Evolutionary conservation across 2,113 vertebrate genomes (phyloP).

Genomic region (Danio rerio): GRCz12tu NC_133194.1:8279501-8280000

Average conservation of each 20-base stretch:
- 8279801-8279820: background rate
- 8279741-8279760: background rate
- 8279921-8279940: slow-evolving; percentile 81
- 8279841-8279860: slow-evolving; percentile 74
- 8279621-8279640: background rate
- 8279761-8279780: slow-evolving; percentile 4
- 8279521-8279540: background rate
- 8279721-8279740: too few relatives aligned
- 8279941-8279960: slow-evolving; percentile 61
- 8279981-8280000: slow-evolving; percentile 58
- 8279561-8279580: background rate
- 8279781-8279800: background rate
- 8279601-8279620: background rate
- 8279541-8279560: background rate
- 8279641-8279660: background rate
- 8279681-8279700: background rate
- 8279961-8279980: slow-evolving; percentile 64
- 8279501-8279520: slow-evolving; percentile 11
- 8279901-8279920: slow-evolving; percentile 76
- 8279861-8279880: slow-evolving; percentile 69
- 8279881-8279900: slow-evolving; percentile 71
- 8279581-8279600: background rate
- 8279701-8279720: background rate
- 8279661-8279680: background rate
- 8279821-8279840: background rate